These are phyloP conservation scores for Sialis lutaria DNA, from an alignment of 2,888 invertebrate species.

Conservation along the genomic window DNA sequence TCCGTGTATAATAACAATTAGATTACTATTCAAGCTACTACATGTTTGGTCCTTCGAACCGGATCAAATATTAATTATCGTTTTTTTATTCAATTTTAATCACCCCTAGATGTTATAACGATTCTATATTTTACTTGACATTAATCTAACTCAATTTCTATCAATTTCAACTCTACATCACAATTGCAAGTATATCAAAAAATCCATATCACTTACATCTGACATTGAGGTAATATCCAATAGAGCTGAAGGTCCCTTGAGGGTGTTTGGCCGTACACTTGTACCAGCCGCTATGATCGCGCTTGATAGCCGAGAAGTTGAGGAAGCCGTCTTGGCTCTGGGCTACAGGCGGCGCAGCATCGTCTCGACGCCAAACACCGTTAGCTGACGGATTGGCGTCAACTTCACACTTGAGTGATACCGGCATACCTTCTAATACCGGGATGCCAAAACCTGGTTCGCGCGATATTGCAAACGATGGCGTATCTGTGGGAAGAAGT, in stretches of 20 bases:
- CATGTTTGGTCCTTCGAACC: too few species aligned
- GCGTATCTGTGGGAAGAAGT: slow-evolving; percentile 51
- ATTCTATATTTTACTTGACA: too few species aligned
- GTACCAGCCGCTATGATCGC: slow-evolving; percentile 83
- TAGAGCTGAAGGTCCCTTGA: slow-evolving; percentile 71
- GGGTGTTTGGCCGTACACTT: slow-evolving; percentile 75
- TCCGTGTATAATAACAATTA: too few species aligned
- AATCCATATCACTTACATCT: slow-evolving; percentile 46
- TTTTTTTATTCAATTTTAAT: too few species aligned
- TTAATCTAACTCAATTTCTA: too few species aligned
- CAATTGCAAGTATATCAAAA: too few species aligned
- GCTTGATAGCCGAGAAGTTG: slow-evolving; percentile 63
- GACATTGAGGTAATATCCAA: slow-evolving; percentile 80
- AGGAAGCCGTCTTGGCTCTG: slow-evolving; percentile 64
- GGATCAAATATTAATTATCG: too few species aligned
- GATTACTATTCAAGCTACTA: too few species aligned
- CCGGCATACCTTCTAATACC: slow-evolving; percentile 72
- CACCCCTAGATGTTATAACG: too few species aligned
- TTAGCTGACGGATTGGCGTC: slow-evolving; percentile 81
- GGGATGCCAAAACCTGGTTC: slow-evolving; percentile 87
- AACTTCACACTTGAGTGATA: slow-evolving; percentile 80
- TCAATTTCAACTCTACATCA: too few species aligned
- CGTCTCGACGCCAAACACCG: slow-evolving; percentile 61
- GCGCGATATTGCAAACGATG: slow-evolving; percentile 81
- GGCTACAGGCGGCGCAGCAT: slow-evolving; percentile 32